Base-by-base conservation (phyloP, 2,113 vertebrate species). In the Sinocyclocheilus rhinocerous region DNA sequence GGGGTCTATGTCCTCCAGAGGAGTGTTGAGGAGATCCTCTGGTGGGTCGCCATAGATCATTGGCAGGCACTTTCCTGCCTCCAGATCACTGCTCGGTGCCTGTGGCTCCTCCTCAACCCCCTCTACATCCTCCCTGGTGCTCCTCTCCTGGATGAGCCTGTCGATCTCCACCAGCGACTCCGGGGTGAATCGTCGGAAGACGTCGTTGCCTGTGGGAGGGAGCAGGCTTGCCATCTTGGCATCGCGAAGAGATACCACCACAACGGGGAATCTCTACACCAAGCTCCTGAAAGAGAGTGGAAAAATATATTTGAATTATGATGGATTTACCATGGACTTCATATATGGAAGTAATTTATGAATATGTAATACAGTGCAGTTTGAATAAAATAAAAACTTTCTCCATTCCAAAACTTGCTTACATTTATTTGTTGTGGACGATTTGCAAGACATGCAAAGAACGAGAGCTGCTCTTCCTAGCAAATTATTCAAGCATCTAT, bases 31-130 rank as follows among this genome's bases (percentile, higher is more conserved):
- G 86, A 97, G 89, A 76, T 97, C 95, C 0, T 87, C 52, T 0
- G 97, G 97, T 48, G 97, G 95, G 36, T 99, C 97, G 48, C 98
- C 98, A 0, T 95, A 99, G 90, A 99, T 98, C 80, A 97, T 91
- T 0, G 98, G 98, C 80, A 99, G 90, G 88, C 22, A 91, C 90
- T 97, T 99, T 50, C 98, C 98, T 0, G 97, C 97, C 89, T 99
- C 98, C 91, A 99, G 93, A 89, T 98, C 96, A 0, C 92, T 93
- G 52, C 95, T 95, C 0, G 98, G 96, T 63, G 92, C 94, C 39
- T 42, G 0, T 8, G 91, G 90, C 0, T 94, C 95, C 0, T 95
- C 94, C 33, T 94, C 94, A 0, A 82, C 90, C 7, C 92, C 88
- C 84, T 96, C 96, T 93, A 95, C 91, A 7, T 94, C 92, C 86